Base-by-base conservation (phyloP, 1,140 invertebrate species). In the Glossosoma conforme region DNA sequence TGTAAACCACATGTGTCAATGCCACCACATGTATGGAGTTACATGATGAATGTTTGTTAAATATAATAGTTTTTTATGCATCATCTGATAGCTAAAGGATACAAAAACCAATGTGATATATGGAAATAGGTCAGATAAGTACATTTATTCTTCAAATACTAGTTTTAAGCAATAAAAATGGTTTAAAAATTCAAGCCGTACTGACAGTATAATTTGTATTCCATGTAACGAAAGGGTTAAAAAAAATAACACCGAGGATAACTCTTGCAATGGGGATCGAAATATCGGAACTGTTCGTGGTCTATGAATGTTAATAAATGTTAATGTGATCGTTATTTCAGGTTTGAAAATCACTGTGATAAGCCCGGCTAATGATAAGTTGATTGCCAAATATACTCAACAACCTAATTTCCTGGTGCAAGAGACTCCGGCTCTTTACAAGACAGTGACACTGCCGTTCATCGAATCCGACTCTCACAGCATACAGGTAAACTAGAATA, bases 311-410 rank as follows among this genome's bases (percentile, higher is more conserved):
- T 8, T 28, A 8, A 8, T 28, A 8, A n/a, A 8, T 28, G n/a
- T 28, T n/a, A 8, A 28, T 6, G 25, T 28, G 25, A 8, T 6
- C n/a, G 25, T 9, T 36, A 5, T 48, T 70, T 9, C 68, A 93
- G 89, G 77, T 60, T 72, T 95, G 0, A 91, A 91, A 64, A 80
- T 84, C 2, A 91, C 87, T 2, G 75, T 97, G 17, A 92, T 98
- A 52, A 87, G 89, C 73, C 96, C 96, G 10, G 94, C 94, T 0
- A 91, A 91, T 15, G 80, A 89, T 13, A 92, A 93, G 61, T 93
- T 97, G 62, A 85, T 98, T 30, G 70, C 83, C 3, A 97, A 97
- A 64, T 98, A 88, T 70, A 79, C 78, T 14, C 69, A 75, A 33
- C 86, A 91, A 62, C 77, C 84, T 41, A 65, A 79, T 9, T 82